These are phyloP conservation scores for Pedionomus torquatus DNA, from an alignment of 2,113 vertebrate species.

Conservation along the genomic window DNA sequence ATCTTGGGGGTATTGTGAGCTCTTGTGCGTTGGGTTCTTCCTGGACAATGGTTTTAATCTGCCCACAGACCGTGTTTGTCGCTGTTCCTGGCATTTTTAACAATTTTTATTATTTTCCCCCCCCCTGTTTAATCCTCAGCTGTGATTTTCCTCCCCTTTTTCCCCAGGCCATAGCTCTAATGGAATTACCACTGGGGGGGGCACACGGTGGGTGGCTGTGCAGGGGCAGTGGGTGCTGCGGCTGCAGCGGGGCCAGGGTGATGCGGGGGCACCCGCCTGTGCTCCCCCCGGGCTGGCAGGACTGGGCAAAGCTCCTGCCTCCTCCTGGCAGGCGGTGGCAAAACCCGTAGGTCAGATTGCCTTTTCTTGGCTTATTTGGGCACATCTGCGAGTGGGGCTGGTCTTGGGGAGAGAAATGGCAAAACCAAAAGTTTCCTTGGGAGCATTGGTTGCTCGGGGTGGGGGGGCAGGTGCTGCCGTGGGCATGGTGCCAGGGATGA, in stretches of 20 bases:
- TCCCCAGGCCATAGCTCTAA: not conserved
- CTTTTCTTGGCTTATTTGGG: not conserved
- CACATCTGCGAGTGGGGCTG: not conserved
- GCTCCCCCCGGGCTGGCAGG: slow-evolving; percentile 66
- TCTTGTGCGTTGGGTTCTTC: not conserved
- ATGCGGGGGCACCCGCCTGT: slow-evolving; percentile 68
- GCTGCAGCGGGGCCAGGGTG: not conserved
- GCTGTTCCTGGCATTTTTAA: not conserved
- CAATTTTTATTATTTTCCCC: not conserved
- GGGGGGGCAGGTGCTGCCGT: not conserved
- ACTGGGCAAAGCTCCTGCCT: slow-evolving; percentile 65
- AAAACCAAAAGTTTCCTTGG: not conserved
- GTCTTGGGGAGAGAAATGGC: not conserved
- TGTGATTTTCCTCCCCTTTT: not conserved
- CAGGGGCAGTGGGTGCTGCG: not conserved
- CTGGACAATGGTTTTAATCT: slow-evolving; percentile 56
- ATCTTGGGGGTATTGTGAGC: slow-evolving; percentile 53
- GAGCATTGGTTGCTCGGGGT: not conserved
- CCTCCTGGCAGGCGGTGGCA: not conserved
- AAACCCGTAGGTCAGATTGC: not conserved
- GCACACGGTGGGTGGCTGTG: not conserved
- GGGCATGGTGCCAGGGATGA: not conserved
- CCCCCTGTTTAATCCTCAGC: not conserved
- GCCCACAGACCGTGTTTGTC: not conserved
- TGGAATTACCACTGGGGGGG: not conserved